Conservation (phyloP, 1,140 invertebrate species). For the Colletes gigas region DNA sequence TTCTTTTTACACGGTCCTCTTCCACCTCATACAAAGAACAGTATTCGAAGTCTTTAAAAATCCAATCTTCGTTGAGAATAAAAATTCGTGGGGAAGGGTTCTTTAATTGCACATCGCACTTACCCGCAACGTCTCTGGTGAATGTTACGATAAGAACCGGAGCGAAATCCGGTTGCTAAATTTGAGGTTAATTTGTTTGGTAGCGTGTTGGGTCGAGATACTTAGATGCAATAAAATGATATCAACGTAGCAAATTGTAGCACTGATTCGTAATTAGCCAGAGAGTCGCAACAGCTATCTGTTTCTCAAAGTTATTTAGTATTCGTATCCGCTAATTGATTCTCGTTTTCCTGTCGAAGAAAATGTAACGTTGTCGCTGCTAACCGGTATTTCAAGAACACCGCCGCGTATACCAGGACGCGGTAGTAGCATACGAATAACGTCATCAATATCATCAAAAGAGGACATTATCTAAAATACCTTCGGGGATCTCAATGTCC, state of each 20-base stretch:
- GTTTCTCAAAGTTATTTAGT: background rate
- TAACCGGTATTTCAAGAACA: slow-evolving; percentile 41
- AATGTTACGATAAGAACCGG: background rate
- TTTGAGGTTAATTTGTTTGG: background rate
- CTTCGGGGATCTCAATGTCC: background rate
- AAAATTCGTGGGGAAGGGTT: too few species aligned
- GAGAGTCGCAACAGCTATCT: background rate
- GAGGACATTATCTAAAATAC: slow-evolving; percentile 1
- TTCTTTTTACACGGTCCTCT: too few species aligned
- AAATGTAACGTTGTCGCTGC: slow-evolving; percentile 1
- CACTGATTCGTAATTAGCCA: slow-evolving; percentile 19
- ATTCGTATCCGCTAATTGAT: slow-evolving; percentile 38
- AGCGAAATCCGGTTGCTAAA: background rate
- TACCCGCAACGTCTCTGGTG: background rate
- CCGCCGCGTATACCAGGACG: background rate
- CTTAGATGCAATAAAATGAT: background rate
- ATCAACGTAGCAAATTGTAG: background rate
- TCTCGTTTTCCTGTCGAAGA: slow-evolving; percentile 13
- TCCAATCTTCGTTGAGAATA: too few species aligned
- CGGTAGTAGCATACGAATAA: slow-evolving; percentile 43
- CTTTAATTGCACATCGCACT: too few species aligned
- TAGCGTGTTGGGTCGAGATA: background rate
- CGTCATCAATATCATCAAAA: slow-evolving; percentile 36
- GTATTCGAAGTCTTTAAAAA: too few species aligned
- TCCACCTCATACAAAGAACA: too few species aligned